These are phyloP conservation scores for Meghimatium bilineatum DNA, from an alignment of 2,888 invertebrate species.

Conservation along the genomic window DNA sequence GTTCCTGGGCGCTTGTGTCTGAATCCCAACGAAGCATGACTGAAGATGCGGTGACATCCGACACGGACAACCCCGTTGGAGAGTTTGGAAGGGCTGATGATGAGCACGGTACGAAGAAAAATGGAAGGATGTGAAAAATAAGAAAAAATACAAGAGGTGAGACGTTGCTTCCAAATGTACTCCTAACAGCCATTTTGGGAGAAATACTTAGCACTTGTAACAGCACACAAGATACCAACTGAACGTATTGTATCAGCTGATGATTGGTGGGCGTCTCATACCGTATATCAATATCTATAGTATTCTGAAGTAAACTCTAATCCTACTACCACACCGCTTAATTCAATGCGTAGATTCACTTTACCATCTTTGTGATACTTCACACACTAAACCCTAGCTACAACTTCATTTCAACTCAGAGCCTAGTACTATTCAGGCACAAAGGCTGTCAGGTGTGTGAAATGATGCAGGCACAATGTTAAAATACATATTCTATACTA, in stretches of 20 bases:
- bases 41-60: slow-evolving; percentile 94
- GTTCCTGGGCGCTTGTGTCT: slow-evolving; percentile 79
- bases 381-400: neutral
- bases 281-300: neutral
- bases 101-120: slow-evolving; percentile 54
- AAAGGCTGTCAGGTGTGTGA: neutral
- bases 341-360: neutral
- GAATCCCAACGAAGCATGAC: slow-evolving; percentile 90
- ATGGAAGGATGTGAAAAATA: slow-evolving; percentile 38
- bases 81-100: slow-evolving; percentile 90
- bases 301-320: neutral
- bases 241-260: neutral
- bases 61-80: slow-evolving; percentile 91
- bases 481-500: neutral
- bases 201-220: neutral
- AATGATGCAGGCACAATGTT: too few relatives aligned
- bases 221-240: neutral
- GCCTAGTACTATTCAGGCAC: neutral
- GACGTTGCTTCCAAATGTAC: neutral
- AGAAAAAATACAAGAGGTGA: slow-evolving; percentile 19
- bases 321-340: neutral
- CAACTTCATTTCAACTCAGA: neutral
- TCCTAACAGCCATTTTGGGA: neutral
- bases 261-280: neutral
- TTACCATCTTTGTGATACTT: neutral